These are phyloP conservation scores for Caprella mutica DNA, from an alignment of 2,888 invertebrate species.

Conservation along the genomic window DNA sequence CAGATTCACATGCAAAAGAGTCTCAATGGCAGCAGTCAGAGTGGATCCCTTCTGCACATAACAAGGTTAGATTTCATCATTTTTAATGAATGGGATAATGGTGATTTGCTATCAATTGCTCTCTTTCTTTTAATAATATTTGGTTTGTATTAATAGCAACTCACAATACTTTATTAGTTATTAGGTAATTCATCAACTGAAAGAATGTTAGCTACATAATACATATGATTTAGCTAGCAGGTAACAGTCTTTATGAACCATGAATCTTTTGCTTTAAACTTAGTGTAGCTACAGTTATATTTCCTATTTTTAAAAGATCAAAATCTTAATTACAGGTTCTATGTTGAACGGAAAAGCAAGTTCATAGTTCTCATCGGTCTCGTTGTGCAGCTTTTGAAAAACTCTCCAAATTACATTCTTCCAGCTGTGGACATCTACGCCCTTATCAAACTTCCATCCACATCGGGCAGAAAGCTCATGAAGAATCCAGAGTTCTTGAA, in stretches of 20 bases:
- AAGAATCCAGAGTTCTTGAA: slow-evolving; percentile 46
- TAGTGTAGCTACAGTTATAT: no score
- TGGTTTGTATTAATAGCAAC: no score
- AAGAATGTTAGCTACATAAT: no score
- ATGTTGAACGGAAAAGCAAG: slow-evolving; percentile 48
- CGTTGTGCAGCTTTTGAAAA: slow-evolving; percentile 48
- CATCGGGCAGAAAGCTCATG: slow-evolving; percentile 45
- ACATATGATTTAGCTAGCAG: no score
- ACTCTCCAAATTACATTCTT: slow-evolving; percentile 46
- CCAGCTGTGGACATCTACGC: slow-evolving; percentile 46
- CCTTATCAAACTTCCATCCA: slow-evolving; percentile 42
- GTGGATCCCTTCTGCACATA: slow-evolving; percentile 39
- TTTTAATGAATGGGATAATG: neutral
- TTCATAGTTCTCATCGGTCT: slow-evolving; percentile 47
- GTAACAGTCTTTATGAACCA: no score
- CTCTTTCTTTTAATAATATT: no score
- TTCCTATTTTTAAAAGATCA: no score
- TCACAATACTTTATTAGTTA: no score
- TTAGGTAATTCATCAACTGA: no score
- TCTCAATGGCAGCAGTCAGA: slow-evolving; percentile 31
- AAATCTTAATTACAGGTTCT: slow-evolving; percentile 45
- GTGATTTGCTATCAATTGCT: neutral
- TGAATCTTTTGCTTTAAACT: no score
- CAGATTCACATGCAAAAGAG: slow-evolving; percentile 42
- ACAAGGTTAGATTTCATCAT: slow-evolving; percentile 33